Base-by-base conservation (phyloP, 2,113 vertebrate species). In the Sinocyclocheilus maitianheensis region DNA sequence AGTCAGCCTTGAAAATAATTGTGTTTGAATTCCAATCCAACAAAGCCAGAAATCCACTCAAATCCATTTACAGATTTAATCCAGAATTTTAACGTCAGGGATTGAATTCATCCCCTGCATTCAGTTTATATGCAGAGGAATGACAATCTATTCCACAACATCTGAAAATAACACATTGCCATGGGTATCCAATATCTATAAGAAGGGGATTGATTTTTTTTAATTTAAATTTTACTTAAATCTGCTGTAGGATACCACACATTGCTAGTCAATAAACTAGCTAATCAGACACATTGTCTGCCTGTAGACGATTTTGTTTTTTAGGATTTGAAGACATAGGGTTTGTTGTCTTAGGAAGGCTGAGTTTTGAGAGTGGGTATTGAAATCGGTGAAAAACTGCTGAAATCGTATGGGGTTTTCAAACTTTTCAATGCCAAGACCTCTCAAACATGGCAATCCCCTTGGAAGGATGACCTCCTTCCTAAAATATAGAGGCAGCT, bases 161-260 rank as follows among this genome's bases (percentile, higher is more conserved):
- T 8, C 3, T 40, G 18, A 74, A 72, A 74, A 74, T 74, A 43
- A 71, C 79, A 81, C 86, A 81, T 34, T 69, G 14, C 9, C 30
- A 69, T 69, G 30, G 26, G 3, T 37, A 69, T 69, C 65, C 14
- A 34, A 69, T 18, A 69, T 69, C 30, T 34, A 34, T 34, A 37
- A 69, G 30, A 37, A 18, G 14, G 26, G 3, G 30, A 1, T 8
- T 9, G 7, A 18, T 34, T 69, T 69, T 65, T 9, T 46, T 46
- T 46, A 3, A 18, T 69, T 69, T 37, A 7, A 18, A 37, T 16
- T 69, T 3, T 69, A 16, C 65, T 34, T 69, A 69, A 69, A 16
- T 53, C 51, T 53, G 51, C 51, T 53, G 51, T 53, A 53, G 4
- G 51, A 53, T 5, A 18, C 3, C 51, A 53, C 51, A 53, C 14